phyloP scores from a whole-genome alignment of 2,797 vertebrate species.

The Crossoptilon crossoptilon region DNA sequence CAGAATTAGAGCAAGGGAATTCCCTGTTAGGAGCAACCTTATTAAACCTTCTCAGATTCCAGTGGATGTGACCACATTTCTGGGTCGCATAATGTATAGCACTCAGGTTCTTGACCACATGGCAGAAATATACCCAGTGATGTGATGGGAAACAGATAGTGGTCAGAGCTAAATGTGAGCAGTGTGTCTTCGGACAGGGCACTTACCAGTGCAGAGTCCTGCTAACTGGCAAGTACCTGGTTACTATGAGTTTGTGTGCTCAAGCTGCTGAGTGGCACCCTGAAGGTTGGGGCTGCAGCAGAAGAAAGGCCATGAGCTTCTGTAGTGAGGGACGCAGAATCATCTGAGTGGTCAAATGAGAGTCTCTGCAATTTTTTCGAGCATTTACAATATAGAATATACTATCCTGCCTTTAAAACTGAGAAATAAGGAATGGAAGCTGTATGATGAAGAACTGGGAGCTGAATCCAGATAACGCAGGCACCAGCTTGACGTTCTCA shows the following conservation, averaged over 20 bases:
- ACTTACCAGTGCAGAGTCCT: neutral
- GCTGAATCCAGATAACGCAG: conserved; percentile 34
- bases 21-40: neutral
- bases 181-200: neutral
- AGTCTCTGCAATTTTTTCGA: neutral
- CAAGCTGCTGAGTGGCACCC: neutral
- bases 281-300: neutral
- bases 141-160: neutral
- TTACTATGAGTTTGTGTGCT: neutral
- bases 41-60: neutral
- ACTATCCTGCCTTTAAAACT: neutral
- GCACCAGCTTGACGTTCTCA: neutral
- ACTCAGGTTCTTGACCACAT: neutral
- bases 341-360: neutral
- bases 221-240: neutral
- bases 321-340: neutral
- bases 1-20: no score
- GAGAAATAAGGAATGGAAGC: neutral
- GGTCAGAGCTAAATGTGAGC: neutral
- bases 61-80: fast-evolving
- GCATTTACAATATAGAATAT: neutral
- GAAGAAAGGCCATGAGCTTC: neutral
- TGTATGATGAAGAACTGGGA: neutral
- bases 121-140: neutral
- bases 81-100: neutral